phyloP scores from a whole-genome alignment of 2,888 invertebrate genomes.

The Rhopalosiphum nymphaeae region DNA sequence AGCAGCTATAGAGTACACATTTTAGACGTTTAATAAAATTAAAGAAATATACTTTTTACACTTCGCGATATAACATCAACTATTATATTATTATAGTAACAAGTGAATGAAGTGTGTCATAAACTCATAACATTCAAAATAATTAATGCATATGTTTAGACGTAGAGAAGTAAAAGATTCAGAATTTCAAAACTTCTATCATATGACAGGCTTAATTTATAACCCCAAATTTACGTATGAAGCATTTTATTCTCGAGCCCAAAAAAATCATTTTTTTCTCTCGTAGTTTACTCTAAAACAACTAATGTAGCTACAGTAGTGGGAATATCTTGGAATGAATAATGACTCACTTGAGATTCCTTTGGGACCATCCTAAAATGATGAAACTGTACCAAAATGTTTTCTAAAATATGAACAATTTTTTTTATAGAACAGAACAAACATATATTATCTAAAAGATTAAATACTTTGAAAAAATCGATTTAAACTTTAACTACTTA shows the following conservation, averaged over 20 bases:
- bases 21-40: not conserved
- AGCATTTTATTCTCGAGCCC: not conserved
- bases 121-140: not conserved
- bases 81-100: not conserved
- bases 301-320: not conserved
- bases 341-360: not conserved
- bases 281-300: not conserved
- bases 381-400: not conserved
- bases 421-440: not conserved
- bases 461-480: not conserved
- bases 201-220: conserved; percentile 23
- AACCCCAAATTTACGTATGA: not conserved
- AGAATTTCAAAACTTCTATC: conserved; percentile 15
- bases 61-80: not conserved
- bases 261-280: conserved; percentile 4
- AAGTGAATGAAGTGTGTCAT: not conserved
- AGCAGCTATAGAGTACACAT: not conserved
- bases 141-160: conserved; percentile 17
- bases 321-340: conserved; percentile 16
- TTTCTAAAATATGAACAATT: not conserved
- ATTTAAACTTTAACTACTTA: not conserved
- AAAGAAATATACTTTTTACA: not conserved
- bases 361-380: not conserved
- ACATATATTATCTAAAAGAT: not conserved
- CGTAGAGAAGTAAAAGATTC: conserved; percentile 22